Evolutionary conservation across 2,113 vertebrate genomes (phyloP).

Genomic region (Odobenus rosmarus): DNA sequence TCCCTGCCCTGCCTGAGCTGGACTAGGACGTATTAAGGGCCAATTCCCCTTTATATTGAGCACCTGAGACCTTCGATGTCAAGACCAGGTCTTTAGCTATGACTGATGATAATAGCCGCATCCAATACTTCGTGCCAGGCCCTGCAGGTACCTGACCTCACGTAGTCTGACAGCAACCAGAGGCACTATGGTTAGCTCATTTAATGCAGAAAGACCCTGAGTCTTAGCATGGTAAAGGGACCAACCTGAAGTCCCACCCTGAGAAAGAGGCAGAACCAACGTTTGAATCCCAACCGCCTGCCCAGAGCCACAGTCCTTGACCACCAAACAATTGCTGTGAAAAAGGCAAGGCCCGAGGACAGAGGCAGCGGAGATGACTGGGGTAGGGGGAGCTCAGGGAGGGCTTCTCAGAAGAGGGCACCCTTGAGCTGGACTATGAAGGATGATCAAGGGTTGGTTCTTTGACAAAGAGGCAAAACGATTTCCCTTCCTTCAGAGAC

Average conservation of each 20-base stretch:
- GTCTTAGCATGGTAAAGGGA: not conserved
- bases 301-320: not conserved
- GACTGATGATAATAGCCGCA: no score
- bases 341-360: not conserved
- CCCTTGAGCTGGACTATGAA: not conserved
- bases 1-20: not conserved
- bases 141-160: not conserved
- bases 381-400: not conserved
- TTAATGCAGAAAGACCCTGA: not conserved
- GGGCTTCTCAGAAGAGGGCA: not conserved
- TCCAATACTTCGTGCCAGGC: not conserved
- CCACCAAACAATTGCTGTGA: not conserved
- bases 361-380: not conserved
- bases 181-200: not conserved
- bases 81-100: not conserved
- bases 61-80: not conserved
- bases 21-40: not conserved
- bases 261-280: not conserved
- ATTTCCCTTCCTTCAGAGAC: not conserved
- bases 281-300: not conserved
- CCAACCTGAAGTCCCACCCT: not conserved
- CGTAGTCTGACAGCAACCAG: not conserved
- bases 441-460: not conserved
- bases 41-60: not conserved
- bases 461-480: not conserved